Evolutionary conservation across 2,797 vertebrate genomes (phyloP).

Genomic region (Clarias laeviceps): DNA sequence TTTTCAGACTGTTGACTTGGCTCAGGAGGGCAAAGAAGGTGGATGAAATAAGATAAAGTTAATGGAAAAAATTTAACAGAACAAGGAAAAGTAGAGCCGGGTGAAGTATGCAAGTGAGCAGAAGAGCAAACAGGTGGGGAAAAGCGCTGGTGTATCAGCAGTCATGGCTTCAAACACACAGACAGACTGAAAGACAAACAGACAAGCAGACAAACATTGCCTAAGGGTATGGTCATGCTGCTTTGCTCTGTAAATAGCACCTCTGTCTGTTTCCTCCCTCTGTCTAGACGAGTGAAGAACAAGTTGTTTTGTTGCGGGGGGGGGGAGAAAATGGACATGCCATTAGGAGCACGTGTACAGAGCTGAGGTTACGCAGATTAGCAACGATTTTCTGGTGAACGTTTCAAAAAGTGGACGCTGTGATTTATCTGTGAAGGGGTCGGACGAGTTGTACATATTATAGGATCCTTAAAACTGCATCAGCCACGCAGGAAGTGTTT

Average conservation of each 20-base stretch:
- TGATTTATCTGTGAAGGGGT: not conserved
- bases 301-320: slow-evolving; percentile 50
- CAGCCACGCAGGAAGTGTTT: not conserved
- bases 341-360: slow-evolving; percentile 25
- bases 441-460: not conserved
- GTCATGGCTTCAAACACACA: slow-evolving; percentile 54
- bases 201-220: slow-evolving; percentile 49
- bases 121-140: slow-evolving; percentile 41
- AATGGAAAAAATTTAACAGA: slow-evolving; percentile 5
- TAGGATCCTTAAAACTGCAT: not conserved
- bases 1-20: slow-evolving; percentile 10
- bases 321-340: slow-evolving; percentile 51
- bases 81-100: not conserved
- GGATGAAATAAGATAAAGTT: slow-evolving; percentile 13
- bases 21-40: not conserved
- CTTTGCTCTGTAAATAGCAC: slow-evolving; percentile 60
- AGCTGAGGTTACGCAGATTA: slow-evolving; percentile 13
- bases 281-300: slow-evolving; percentile 62
- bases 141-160: slow-evolving; percentile 49
- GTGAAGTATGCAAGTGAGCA: slow-evolving; percentile 1
- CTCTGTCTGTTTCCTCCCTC: slow-evolving; percentile 44
- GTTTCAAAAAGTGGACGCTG: not conserved
- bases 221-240: slow-evolving; percentile 51
- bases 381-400: slow-evolving; percentile 14
- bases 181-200: slow-evolving; percentile 40